Evolutionary conservation across 2,113 vertebrate genomes (phyloP).

Genomic region (Zosterops hypoxanthus): DNA sequence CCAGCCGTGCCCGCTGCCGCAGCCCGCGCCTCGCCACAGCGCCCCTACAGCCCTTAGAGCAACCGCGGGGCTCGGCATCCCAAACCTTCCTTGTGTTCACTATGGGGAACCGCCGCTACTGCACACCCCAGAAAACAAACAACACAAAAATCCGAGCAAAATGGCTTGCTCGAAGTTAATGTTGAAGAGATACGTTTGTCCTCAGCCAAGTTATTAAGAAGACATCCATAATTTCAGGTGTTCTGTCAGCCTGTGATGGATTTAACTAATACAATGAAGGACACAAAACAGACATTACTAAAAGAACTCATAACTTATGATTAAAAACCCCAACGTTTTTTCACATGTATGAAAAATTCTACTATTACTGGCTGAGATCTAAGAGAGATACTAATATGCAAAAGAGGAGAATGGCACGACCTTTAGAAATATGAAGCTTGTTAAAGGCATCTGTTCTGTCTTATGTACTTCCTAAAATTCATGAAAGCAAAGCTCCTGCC

Average conservation of each 20-base stretch:
- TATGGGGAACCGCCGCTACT: not conserved
- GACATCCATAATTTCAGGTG: not conserved
- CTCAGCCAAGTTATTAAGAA: not conserved
- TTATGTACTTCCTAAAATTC: not conserved
- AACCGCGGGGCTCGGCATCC: not conserved
- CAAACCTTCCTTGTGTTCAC: not conserved
- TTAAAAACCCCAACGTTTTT: not conserved
- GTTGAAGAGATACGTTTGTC: not conserved
- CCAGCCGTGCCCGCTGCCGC: not conserved
- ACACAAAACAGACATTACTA: not conserved
- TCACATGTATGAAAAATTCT: not conserved
- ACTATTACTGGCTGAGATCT: not conserved
- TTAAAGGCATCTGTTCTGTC: not conserved
- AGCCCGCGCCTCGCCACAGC: not conserved
- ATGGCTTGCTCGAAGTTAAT: rapidly evolving
- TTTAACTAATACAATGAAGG: not conserved
- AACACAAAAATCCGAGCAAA: not conserved
- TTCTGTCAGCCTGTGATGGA: not conserved
- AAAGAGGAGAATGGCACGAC: not conserved
- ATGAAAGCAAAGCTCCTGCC: not conserved
- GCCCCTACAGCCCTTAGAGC: not conserved
- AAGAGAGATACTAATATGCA: not conserved
- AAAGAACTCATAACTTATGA: not conserved
- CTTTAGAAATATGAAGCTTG: not conserved
- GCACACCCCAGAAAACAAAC: not conserved